Evolutionary conservation across 2,888 invertebrate species (phyloP).

Genomic region (Eupithecia vulgata): DNA sequence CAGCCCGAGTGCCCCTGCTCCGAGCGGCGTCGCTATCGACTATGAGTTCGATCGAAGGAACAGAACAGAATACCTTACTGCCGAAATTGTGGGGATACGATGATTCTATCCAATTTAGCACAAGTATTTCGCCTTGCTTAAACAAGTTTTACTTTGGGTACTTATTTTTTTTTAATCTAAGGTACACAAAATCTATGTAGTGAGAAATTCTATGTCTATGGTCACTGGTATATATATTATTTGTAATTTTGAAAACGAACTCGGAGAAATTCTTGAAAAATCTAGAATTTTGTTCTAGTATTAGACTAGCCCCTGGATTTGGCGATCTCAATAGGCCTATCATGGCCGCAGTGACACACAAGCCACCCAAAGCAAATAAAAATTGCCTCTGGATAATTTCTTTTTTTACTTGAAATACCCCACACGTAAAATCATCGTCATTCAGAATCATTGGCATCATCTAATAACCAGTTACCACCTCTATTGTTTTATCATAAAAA

Average conservation of each 20-base stretch:
- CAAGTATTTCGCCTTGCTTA: background rate
- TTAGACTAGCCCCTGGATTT: background rate
- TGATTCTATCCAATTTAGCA: background rate
- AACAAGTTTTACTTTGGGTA: background rate
- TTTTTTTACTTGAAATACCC: conserved; percentile 7
- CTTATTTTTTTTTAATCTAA: background rate
- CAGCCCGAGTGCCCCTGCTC: conserved; percentile 25
- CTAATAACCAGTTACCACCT: conserved; percentile 31
- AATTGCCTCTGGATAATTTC: conserved; percentile 9
- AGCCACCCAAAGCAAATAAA: too few relatives aligned
- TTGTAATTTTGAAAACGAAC: background rate
- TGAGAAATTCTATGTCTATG: too few relatives aligned
- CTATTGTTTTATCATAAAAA: conserved; percentile 34
- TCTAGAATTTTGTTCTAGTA: background rate
- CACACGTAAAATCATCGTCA: conserved; percentile 15
- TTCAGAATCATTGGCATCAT: conserved; percentile 31
- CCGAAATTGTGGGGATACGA: background rate
- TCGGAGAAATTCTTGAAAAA: background rate
- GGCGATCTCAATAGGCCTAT: too few relatives aligned
- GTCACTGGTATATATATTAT: background rate
- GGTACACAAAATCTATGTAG: too few relatives aligned
- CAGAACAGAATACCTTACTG: background rate
- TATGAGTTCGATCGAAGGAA: background rate
- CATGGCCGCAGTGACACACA: too few relatives aligned
- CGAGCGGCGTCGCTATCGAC: background rate